Base-by-base conservation (phyloP, 2,113 vertebrate species). In the Nycticorax nycticorax region DNA sequence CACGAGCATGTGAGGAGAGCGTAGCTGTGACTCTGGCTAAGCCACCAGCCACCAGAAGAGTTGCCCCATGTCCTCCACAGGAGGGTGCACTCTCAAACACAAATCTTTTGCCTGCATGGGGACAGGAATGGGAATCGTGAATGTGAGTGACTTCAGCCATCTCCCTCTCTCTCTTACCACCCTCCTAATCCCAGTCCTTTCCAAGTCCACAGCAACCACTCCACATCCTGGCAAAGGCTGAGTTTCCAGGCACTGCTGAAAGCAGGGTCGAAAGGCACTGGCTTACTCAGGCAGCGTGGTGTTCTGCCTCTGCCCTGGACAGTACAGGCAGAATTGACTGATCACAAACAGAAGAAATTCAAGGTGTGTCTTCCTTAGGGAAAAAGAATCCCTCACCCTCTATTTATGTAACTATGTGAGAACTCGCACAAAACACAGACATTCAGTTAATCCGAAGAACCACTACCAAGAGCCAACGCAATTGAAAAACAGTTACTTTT, bases 1-100 rank as follows among this genome's bases (percentile, higher is more conserved):
- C 27, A 14, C 11, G 12, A 14, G 23, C 2, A 5, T 6, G 6
- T 2, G 39, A 66, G 32, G 45, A 41, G 48, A n/a, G 63, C 0
- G 0, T 8, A 45, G 68, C 74, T 52, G 30, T 37, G 57, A 22
- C 45, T 66, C 52, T 4, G 6, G 23, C n/a, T 55, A 43, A 39
- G 64, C 47, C 50, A 48, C 9, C 48, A 43, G 21, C 35, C 48
- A 43, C 18, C 32, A 63, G 9, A 53, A 27, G 7, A 33, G 52
- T 12, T 45, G 41, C 73, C 24, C 12, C 10, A 15, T 7, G 1
- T 28, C 59, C 64, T 30, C 47, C 39, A 17, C 26, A 45, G 69
- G 1, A 41, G 30, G 24, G 28, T 7, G 47, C 30, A 7, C 53
- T 27, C 47, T 48, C 64, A 62, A 52, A 89, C 20, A 52, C 64